phyloP scores from a whole-genome alignment of 2,797 vertebrate species.

The Notamacropus eugenii region DNA sequence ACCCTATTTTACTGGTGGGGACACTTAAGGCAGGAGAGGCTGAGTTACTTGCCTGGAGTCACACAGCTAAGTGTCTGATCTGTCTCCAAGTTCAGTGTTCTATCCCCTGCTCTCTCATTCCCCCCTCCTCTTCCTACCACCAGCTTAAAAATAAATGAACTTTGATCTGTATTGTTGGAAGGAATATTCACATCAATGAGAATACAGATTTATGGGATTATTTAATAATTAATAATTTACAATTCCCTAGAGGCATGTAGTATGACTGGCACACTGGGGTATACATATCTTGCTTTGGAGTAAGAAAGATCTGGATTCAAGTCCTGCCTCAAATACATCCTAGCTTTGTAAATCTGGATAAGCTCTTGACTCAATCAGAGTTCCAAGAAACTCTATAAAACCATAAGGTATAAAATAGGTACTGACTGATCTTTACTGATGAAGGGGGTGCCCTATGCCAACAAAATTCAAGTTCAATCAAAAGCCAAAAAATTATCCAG shows the following conservation, averaged over 20 bases:
- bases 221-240: background rate
- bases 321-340: background rate
- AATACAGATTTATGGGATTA: background rate
- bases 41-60: background rate
- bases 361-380: background rate
- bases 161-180: background rate
- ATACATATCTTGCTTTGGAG: background rate
- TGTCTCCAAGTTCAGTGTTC: rapidly evolving
- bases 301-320: background rate
- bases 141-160: background rate
- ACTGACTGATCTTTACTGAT: background rate
- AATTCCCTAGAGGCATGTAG: background rate
- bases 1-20: background rate
- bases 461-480: background rate
- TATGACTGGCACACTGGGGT: too few relatives aligned
- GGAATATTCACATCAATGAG: background rate
- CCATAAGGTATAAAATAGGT: background rate
- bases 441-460: background rate
- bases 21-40: background rate
- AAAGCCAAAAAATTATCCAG: background rate
- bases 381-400: background rate
- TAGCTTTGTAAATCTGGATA: background rate
- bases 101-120: too few relatives aligned
- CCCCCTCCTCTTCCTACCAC: background rate
- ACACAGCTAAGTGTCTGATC: background rate